Base-by-base conservation (phyloP, 2,888 invertebrate species). In the Fragum fragum region DNA sequence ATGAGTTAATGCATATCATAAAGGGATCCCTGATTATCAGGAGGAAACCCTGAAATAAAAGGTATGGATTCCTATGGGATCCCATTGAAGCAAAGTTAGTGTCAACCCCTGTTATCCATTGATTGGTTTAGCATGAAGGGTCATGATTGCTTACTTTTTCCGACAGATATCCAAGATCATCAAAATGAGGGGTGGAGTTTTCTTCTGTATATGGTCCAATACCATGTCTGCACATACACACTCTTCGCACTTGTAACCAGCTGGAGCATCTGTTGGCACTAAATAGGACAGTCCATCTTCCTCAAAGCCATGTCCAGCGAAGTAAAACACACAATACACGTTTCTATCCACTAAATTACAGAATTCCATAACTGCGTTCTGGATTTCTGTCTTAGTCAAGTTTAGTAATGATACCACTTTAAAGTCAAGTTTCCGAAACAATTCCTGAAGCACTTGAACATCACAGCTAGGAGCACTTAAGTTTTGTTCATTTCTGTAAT, bases 221-320 rank as follows among this genome's bases (percentile, higher is more conserved):
- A 95, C 90, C 11, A 80, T 69, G 7, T 92, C 88, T 1, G 91
- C 90, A 72, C 90, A 88, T 0, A 93, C 85, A 85, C 93, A 93
- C 77, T 94, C 92, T 71, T 93, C 92, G n/a, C 92, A 90, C 18
- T 91, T 81, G 73, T 94, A 94, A 26, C 92, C 91, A 18, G 92
- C 86, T 5, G 93, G 93, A 18, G 94, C 94, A 83, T 95, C 95
- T 3, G 94, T 92, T 1, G 95, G 95, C 21, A 95, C 91, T n/a
- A 95, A 88, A 86, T 94, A 95, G 69, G 94, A 94, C 78, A 94
- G 93, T 23, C 94, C 94, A 70, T 93, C 90, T 36, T 93, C 93
- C 79, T 95, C 95, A 86, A 95, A 95, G 1, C 95, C 95, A 83
- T 95, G 95, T 0, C 95, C 95, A 77, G 94, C 95, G 83, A 95